Evolutionary conservation across 2,113 vertebrate genomes (phyloP), one percentile per base, ranked within the genome.

Genomic region (Terrapene triunguis): DNA sequence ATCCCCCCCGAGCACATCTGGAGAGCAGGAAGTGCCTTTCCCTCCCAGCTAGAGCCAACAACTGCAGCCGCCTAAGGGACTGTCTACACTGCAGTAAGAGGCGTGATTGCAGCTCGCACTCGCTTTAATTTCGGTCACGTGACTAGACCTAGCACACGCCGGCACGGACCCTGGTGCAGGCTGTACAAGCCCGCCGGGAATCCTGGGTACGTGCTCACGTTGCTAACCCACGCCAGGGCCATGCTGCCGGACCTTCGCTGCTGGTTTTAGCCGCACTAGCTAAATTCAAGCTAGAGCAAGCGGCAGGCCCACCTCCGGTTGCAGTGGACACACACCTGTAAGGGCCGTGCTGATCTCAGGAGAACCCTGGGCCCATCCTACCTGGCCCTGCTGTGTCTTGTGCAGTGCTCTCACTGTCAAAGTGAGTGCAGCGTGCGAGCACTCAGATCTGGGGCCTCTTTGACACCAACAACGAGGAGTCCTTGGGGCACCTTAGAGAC

Each of bases 41-140:
- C 12, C 54, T 53, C 79, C 47, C 82, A 10, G 51, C 3, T 0
- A 0, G 85, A 13, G 57, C 42, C 44, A 35, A 32, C 27, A 32
- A n/a, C 19, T 35, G 85, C 51, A 24, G 80, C 87, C 27, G 22
- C 24, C 1, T 9, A 10, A 24, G 59, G 25, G 59, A 6, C 29
- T 16, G 29, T 65, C 29, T 65, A 35, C 59, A 14, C 13, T 35
- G 59, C 59, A 35, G 14, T 10, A 29, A 65, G 29, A 62, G 29
- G 29, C 17, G 29, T 32, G 59, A 65, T 17, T 32, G 59, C 59
- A 65, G 59, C 59, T 65, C 13, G 13, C 59, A 35, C 59, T 65
- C 35, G 59, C 59, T 32, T 14, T 35, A 16, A 29, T 65, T 7
- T 35, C 1, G 3, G 12, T 32, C 27, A 29, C 11, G 59, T 10